Base-by-base conservation (phyloP, 1,140 invertebrate genomes). In the Trichonephila inaurata region DNA sequence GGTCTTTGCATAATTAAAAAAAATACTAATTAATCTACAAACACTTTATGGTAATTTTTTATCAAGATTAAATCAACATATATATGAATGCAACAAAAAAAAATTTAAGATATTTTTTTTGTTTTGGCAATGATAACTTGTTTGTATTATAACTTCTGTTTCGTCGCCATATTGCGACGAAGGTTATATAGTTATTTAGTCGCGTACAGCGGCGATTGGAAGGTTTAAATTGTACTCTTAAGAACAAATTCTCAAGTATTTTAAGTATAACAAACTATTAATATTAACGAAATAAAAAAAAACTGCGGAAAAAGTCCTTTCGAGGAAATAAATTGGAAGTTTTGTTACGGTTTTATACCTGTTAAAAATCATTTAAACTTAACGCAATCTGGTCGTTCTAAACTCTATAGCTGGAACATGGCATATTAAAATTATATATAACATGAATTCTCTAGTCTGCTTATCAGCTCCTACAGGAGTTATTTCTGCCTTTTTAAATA, bases 81-180 rank as follows among this genome's bases (percentile, higher is more conserved):
- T 8, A 8, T 1, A 8, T 8, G 8, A 51, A 51, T 51, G 44
- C 8, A 51, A 8, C 8, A 51, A 51, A 8, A 51, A 8, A 51
- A 51, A 6, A 6, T 51, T 51, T 51, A 81, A 81, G n/a, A 24
- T 24, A 5, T 77, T 77, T 33, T 77, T 10, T 69, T 69, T 18
- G 5, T 14, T 21, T 19, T 88, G 86, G 86, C 86, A 88, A 88
- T 64, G 33, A 33, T 28, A 19, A 21, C 28, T 88, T 88, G 58
- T 88, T 88, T 88, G 60, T 88, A 28, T 44, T 44, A 33, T 28
- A 88, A 64, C 61, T 33, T 28, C 28, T 28, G 2, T 92, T 83
- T 85, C 62, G 90, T 92, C 90, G 90, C 90, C 90, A 92, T 92
- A 85, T 92, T 92, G 90, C 90, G 90, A 92, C 90, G 90, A 92